phyloP scores from a whole-genome alignment of 2,888 invertebrate genomes.

The Unio pictorum region DNA sequence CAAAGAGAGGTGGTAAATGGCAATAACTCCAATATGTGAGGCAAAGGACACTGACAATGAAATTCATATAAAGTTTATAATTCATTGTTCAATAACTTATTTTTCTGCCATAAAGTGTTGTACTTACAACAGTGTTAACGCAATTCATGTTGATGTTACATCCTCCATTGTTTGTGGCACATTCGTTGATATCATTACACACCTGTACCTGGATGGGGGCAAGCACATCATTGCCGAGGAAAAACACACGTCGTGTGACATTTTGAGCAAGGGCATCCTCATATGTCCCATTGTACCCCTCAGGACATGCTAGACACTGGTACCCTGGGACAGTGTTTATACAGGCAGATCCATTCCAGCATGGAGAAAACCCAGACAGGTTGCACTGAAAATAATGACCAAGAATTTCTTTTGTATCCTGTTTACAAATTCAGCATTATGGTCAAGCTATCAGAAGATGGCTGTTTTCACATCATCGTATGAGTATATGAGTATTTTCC shows the following conservation, averaged over 20 bases:
- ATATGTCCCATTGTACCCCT: conserved; percentile 44
- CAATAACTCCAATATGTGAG: too few species aligned
- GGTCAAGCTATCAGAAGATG: too few species aligned
- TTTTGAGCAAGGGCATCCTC: conserved; percentile 49
- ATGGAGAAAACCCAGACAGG: conserved; percentile 31
- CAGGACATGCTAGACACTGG: conserved; percentile 50
- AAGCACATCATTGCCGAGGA: conserved; percentile 24
- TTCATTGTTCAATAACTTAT: too few species aligned
- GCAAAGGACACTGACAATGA: too few species aligned
- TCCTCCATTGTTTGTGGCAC: conserved; percentile 48
- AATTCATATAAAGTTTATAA: too few species aligned
- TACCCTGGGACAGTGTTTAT: conserved; percentile 52
- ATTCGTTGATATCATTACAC: conserved; percentile 50
- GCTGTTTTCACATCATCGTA: too few species aligned
- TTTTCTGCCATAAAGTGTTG: not conserved
- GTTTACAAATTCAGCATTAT: too few species aligned
- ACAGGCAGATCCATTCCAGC: conserved; percentile 31
- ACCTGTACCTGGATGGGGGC: conserved; percentile 32
- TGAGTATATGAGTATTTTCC: too few species aligned
- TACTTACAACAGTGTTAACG: conserved; percentile 52
- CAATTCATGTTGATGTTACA: conserved; percentile 52
- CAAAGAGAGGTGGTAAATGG: too few species aligned
- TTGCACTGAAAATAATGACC: conserved; percentile 33
- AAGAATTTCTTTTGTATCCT: too few species aligned
- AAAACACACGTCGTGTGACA: conserved; percentile 33